Evolutionary conservation across 2,888 invertebrate species (phyloP).

Genomic region (Lepeophtheirus nordmannii): DNA sequence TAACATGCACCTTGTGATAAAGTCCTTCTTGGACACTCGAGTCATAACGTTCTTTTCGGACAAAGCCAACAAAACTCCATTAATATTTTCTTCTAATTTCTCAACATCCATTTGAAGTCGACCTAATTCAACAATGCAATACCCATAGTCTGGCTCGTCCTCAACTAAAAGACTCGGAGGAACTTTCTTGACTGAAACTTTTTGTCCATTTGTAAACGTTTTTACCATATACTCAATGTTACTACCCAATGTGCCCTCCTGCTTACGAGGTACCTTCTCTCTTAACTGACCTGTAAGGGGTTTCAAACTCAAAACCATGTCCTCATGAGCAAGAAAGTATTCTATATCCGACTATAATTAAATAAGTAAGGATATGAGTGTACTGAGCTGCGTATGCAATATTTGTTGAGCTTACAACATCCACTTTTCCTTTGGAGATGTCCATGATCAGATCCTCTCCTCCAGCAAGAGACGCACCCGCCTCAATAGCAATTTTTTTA

Average conservation of each 20-base stretch:
- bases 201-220: slow-evolving; percentile 6
- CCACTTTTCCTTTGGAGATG: slow-evolving; percentile 18
- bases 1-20: background rate
- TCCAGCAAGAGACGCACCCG: slow-evolving; percentile 17
- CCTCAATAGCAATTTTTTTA: background rate
- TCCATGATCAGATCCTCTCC: slow-evolving; percentile 20
- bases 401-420: slow-evolving; percentile 2
- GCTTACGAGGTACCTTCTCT: slow-evolving; percentile 12
- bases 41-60: background rate
- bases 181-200: slow-evolving; percentile 11
- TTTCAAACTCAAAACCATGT: slow-evolving; percentile 5
- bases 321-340: slow-evolving; percentile 21
- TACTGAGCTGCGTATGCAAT: background rate
- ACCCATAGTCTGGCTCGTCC: slow-evolving; percentile 21
- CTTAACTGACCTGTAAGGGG: slow-evolving; percentile 10
- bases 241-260: background rate
- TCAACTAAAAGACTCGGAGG: background rate
- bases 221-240: slow-evolving; percentile 17
- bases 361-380: background rate
- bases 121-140: slow-evolving; percentile 8
- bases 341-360: slow-evolving; percentile 13
- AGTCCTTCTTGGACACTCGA: background rate
- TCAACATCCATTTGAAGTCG: slow-evolving; percentile 11
- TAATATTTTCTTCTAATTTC: slow-evolving; percentile 10
- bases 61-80: background rate